These are phyloP conservation scores for Athene noctua DNA, from an alignment of 2,113 vertebrate genomes.

Conservation along the genomic window DNA sequence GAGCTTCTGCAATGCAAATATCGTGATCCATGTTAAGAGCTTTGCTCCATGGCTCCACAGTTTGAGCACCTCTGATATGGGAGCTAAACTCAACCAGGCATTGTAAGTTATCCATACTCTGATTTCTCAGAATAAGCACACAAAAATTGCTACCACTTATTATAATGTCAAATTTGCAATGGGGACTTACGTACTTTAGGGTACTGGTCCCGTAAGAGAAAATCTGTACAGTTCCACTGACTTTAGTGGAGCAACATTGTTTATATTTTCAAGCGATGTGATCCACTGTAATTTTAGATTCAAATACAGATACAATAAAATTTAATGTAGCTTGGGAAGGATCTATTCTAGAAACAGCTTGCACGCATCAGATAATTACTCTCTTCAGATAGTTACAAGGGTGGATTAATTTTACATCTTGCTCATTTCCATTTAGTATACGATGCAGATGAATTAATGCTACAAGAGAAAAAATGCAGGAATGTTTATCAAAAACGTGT, in stretches of 20 bases:
- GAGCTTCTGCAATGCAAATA: background rate
- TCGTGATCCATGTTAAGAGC: background rate
- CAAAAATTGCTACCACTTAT: background rate
- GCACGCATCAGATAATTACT: constrained; percentile 33
- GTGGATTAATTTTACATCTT: constrained; percentile 50
- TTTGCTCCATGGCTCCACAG: background rate
- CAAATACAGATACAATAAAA: constrained; percentile 24
- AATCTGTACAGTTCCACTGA: background rate
- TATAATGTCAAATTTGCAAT: background rate
- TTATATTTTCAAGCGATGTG: background rate
- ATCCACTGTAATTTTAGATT: background rate
- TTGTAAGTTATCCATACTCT: background rate
- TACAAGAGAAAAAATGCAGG: background rate
- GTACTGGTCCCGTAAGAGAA: background rate
- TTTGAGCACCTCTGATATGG: background rate
- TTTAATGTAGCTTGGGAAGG: constrained; percentile 25
- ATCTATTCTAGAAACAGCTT: constrained; percentile 43
- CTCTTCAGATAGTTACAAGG: constrained; percentile 33
- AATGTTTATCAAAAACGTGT: constrained; percentile 5
- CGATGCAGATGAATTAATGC: background rate
- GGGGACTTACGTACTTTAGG: background rate
- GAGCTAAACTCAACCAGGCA: background rate
- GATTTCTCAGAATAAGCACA: background rate
- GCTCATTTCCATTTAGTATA: constrained; percentile 8
- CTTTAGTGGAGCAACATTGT: background rate